Percentiles rank a stretch among this genome's conserved stretches.
phyloP scores from a whole-genome alignment of 2,113 vertebrate genomes.

The Coreoperca whiteheadi region DNA sequence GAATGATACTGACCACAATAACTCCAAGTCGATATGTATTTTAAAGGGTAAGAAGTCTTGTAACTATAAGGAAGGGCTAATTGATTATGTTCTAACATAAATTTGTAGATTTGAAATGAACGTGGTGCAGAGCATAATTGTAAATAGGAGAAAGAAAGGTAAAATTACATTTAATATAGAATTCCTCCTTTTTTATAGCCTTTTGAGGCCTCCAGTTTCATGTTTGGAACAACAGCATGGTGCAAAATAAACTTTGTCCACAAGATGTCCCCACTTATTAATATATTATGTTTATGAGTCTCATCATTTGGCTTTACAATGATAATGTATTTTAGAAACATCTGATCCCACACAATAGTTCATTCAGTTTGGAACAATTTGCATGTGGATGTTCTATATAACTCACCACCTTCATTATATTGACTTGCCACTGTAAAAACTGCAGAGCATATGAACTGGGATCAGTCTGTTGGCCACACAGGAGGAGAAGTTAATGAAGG shows the following conservation, averaged over 20 bases:
- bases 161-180: neutral
- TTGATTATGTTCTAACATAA: neutral
- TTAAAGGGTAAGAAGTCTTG: neutral
- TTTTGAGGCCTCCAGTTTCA: neutral
- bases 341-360: neutral
- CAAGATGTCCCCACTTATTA: conserved; percentile 62
- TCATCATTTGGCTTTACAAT: neutral
- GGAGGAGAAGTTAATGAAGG: conserved; percentile 65
- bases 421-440: conserved; percentile 18
- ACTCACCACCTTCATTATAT: conserved; percentile 16
- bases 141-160: neutral
- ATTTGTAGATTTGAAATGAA: neutral
- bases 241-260: conserved; percentile 59
- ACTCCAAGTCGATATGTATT: neutral
- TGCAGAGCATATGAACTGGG: conserved; percentile 38
- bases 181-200: neutral
- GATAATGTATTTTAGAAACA: neutral
- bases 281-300: conserved; percentile 1
- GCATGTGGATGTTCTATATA: conserved; percentile 18
- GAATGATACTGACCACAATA: neutral
- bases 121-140: neutral
- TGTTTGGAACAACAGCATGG: neutral
- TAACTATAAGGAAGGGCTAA: neutral
- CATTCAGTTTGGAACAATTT: conserved; percentile 1
- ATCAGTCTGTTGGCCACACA: conserved; percentile 36